Evolutionary conservation across 2,797 vertebrate genomes (phyloP).

Genomic region (Microcaecilia unicolor): DNA sequence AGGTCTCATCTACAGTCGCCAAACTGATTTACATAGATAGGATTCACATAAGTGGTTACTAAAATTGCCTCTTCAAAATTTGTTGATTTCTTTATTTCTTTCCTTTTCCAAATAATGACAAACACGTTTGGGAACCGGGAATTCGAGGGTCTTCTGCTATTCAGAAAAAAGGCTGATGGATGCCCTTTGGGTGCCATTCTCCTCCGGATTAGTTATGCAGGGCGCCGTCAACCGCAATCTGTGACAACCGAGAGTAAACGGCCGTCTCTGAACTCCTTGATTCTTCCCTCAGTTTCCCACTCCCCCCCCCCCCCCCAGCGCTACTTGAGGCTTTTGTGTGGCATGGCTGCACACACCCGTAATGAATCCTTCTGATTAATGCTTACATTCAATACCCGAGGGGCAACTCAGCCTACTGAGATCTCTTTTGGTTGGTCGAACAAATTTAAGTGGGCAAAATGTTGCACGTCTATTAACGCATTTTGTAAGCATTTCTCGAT

Average conservation of each 20-base stretch:
- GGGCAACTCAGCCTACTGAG: slow-evolving; percentile 60
- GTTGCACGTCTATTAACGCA: slow-evolving; percentile 66
- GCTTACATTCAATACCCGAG: slow-evolving; percentile 49
- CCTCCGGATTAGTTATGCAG: slow-evolving; percentile 5
- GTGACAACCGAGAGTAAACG: slow-evolving; percentile 7
- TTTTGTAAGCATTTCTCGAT: slow-evolving; percentile 50
- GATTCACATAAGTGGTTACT: no score
- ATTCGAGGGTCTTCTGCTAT: no score
- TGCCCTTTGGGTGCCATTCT: no score
- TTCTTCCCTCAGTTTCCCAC: background rate
- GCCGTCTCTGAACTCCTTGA: background rate
- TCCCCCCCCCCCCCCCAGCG: background rate
- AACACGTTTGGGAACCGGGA: no score
- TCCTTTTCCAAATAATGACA: no score
- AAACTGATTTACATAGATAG: no score
- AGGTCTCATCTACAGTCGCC: no score
- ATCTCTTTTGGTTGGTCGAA: slow-evolving; percentile 62
- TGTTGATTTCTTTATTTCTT: no score
- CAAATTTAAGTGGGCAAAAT: slow-evolving; percentile 68
- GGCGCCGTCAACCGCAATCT: slow-evolving; percentile 22
- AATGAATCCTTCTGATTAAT: slow-evolving; percentile 64
- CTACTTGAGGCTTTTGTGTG: slow-evolving; percentile 37
- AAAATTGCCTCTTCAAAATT: no score
- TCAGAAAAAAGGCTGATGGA: no score
- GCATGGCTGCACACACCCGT: slow-evolving; percentile 48